Base-by-base conservation (phyloP, 2,797 vertebrate species). In the Galagoides demidoff region DNA sequence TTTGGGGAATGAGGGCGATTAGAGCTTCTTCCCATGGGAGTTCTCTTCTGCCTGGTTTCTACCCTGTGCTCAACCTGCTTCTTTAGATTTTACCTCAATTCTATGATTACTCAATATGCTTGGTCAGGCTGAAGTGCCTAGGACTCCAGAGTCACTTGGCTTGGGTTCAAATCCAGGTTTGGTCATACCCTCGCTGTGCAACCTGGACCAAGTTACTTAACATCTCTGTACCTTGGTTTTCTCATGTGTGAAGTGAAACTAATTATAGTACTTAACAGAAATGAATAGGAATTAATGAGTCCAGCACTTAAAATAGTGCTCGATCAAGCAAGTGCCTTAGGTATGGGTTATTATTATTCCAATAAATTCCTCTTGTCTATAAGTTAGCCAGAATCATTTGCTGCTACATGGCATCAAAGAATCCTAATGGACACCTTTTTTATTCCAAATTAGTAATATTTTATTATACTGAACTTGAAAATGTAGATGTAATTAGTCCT, bases 391-490 rank as follows among this genome's bases (percentile, higher is more conserved):
- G 57, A 39, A 68, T 74, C n/a, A 34, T 90, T 64, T 89, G 5
- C 55, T 96, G 55, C 61, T 92, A 1, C 73, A 31, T 86, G n/a
- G 37, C 39, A 55, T n/a, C 37, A 83, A 73, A 39, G 52, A 86
- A 78, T 78, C 61, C 31, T 83, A 79, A 84, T 45, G n/a, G 39
- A 76, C 29, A 77, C 1, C 17, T 64, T n/a, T n/a, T 66, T 90
- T 90, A 82, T 87, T 83, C 31, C 81, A 85, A 93, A 83, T 66
- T n/a, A 71, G 39, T 78, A 34, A 52, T 13, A 70, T 92, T 95
- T 85, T 78, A 85, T 73, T 86, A 34, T 23, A 70, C 29, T 57
- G 23, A 87, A 79, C 66, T 90, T 77, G 82, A 70, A 94, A 94
- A 70, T 87, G 14, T 12, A 71, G 64, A 73, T 27, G 74, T 71